Base-by-base conservation (phyloP, 2,113 vertebrate species). In the Crotophaga sulcirostris region DNA sequence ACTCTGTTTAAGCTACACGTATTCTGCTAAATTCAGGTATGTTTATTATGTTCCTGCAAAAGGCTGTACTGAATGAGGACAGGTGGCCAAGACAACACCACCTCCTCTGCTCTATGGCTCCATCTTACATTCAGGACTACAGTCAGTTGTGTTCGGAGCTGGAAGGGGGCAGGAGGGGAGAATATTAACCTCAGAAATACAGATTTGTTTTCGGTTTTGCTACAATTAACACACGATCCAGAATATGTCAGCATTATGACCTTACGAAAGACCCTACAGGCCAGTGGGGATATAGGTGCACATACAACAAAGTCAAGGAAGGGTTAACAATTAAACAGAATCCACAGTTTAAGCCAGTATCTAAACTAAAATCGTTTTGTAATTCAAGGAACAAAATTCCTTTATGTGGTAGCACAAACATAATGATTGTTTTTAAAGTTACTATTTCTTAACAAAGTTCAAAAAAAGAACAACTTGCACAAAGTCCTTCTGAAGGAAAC, bases 371-470 rank as follows among this genome's bases (percentile, higher is more conserved):
- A 63, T 7, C 0, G 3, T 3, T 13, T 56, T 59, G 52, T 19
- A 72, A 29, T 52, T 81, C 29, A 47, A 56, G 7, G 16, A 69
- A 77, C 29, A 54, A 36, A 70, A 84, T 11, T 63, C 20, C 42
- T 55, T 80, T 59, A 67, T 16, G 15, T 3, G 10, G 14, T 0
- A 14, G 14, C 1, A 2, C 3, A 33, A 62, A 44, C 7, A n/a
- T n/a, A n/a, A n/a, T n/a, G n/a, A n/a, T n/a, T n/a, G n/a, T n/a
- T n/a, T n/a, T n/a, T n/a, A n/a, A n/a, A n/a, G n/a, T n/a, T n/a
- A n/a, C n/a, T n/a, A n/a, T n/a, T n/a, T n/a, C n/a, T n/a, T 81
- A 91, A 78, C 17, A 13, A 89, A 93, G 69, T 81, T 77, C n/a
- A 26, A 58, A 68, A 67, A 66, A 33, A 42, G 8, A 75, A 47